Conservation (phyloP, 2,113 vertebrate species). For the Mugil cephalus region DNA sequence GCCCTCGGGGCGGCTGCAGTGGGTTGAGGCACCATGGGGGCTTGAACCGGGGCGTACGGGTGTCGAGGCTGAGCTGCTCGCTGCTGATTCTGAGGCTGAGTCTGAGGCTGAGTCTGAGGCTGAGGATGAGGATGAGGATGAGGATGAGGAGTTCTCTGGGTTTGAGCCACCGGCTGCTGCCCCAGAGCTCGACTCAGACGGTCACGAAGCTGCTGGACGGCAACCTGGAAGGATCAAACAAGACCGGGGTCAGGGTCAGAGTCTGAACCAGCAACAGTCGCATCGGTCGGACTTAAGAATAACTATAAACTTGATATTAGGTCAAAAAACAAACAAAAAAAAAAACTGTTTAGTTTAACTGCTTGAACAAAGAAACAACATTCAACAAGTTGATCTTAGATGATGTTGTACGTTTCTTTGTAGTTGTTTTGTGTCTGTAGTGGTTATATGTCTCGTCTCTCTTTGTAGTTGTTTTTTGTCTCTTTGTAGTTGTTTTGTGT, state of each 20-base stretch:
- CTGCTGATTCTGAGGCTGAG: slow-evolving; percentile 68
- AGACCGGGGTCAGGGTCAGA: not conserved
- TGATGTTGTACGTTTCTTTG: too few species aligned
- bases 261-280: not conserved
- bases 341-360: too few species aligned
- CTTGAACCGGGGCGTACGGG: slow-evolving; percentile 66
- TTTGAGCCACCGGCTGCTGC: slow-evolving; percentile 72
- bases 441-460: too few species aligned
- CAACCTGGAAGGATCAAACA: slow-evolving; percentile 72
- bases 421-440: too few species aligned
- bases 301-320: too few species aligned
- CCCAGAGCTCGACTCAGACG: slow-evolving; percentile 91
- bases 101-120: slow-evolving; percentile 65
- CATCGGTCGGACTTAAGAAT: too few species aligned
- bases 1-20: slow-evolving; percentile 28
- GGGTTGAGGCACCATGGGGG: slow-evolving; percentile 55
- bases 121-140: slow-evolving; percentile 30
- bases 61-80: slow-evolving; percentile 66
- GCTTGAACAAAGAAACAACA: too few species aligned
- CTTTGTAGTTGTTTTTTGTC: too few species aligned
- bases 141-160: slow-evolving; percentile 26
- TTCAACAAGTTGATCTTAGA: too few species aligned
- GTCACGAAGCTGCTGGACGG: slow-evolving; percentile 89
- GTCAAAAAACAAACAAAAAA: too few species aligned
- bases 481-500: too few species aligned